Conservation (phyloP, 2,888 invertebrate species). For the Altica lythri region DNA sequence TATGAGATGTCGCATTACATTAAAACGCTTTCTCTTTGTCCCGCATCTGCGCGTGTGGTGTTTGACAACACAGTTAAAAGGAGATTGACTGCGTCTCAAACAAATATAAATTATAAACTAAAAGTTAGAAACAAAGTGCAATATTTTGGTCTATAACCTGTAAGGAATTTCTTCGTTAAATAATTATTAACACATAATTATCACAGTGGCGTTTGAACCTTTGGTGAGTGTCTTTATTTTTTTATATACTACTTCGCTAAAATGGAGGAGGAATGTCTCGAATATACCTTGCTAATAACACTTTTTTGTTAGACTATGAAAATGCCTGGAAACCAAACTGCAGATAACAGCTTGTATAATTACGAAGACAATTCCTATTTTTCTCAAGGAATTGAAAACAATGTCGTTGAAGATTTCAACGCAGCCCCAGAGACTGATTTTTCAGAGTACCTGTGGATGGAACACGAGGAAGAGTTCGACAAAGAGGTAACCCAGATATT, state of each 20-base stretch:
- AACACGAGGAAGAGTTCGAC: conserved; percentile 90
- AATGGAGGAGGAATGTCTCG: conserved; percentile 42
- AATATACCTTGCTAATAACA: conserved; percentile 27
- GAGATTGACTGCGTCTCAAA: conserved; percentile 20
- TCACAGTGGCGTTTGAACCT: conserved; percentile 26
- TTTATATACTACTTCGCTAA: conserved; percentile 40
- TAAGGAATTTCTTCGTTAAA: not conserved
- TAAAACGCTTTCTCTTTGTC: conserved; percentile 8
- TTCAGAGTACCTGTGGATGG: conserved; percentile 94
- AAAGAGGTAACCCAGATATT: conserved; percentile 68
- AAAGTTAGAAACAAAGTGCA: conserved; percentile 7
- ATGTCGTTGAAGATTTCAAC: conserved; percentile 54
- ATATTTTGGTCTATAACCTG: not conserved
- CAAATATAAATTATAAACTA: conserved; percentile 6
- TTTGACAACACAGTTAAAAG: conserved; percentile 31
- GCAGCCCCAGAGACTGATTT: conserved; percentile 71
- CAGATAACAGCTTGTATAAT: conserved; percentile 50
- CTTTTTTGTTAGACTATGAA: conserved; percentile 45
- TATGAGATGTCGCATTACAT: too few relatives aligned
- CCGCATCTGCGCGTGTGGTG: conserved; percentile 18
- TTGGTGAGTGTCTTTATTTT: conserved; percentile 31
- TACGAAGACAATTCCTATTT: conserved; percentile 49
- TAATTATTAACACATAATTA: conserved; percentile 4
- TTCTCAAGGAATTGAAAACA: conserved; percentile 47
- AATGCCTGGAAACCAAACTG: conserved; percentile 52